Percentiles rank a stretch among this genome's conserved stretches.
phyloP scores from a whole-genome alignment of 2,888 invertebrate genomes.

The Cerceris rybyensis region DNA sequence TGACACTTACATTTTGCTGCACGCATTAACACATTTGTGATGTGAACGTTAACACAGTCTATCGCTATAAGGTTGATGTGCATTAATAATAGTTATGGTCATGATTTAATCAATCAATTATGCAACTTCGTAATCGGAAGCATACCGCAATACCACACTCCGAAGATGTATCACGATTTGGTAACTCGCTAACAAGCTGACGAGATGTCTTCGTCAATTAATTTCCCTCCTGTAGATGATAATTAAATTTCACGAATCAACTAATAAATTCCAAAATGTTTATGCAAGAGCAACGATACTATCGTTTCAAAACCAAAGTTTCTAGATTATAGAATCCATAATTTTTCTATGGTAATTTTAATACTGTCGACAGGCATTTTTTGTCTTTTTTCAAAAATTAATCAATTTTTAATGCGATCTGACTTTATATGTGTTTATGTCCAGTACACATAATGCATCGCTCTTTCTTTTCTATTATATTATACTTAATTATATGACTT shows the following conservation, averaged over 20 bases:
- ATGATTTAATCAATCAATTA: constrained; percentile 63
- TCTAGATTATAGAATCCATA: not conserved
- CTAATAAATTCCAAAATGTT: not conserved
- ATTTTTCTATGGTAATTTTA: no score
- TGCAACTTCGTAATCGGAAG: constrained; percentile 48
- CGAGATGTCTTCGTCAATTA: constrained; percentile 39
- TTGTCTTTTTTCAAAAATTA: no score
- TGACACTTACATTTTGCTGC: no score
- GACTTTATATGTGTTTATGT: no score
- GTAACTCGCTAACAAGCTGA: constrained; percentile 47
- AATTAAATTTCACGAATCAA: not conserved
- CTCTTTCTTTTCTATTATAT: no score
- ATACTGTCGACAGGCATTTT: no score
- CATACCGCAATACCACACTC: constrained; percentile 2
- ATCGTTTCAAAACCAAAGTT: not conserved
- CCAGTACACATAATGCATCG: no score
- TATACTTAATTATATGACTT: no score
- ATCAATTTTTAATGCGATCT: no score
- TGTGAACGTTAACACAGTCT: constrained; percentile 47
- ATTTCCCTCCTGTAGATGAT: constrained; percentile 5
- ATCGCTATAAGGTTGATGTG: constrained; percentile 49
- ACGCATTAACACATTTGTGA: no score
- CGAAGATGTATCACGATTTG: constrained; percentile 45
- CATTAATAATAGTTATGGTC: constrained; percentile 54
- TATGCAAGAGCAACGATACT: not conserved